These are phyloP conservation scores for Onychorhynchus coronatus DNA, from an alignment of 2,113 vertebrate species.

Conservation along the genomic window DNA sequence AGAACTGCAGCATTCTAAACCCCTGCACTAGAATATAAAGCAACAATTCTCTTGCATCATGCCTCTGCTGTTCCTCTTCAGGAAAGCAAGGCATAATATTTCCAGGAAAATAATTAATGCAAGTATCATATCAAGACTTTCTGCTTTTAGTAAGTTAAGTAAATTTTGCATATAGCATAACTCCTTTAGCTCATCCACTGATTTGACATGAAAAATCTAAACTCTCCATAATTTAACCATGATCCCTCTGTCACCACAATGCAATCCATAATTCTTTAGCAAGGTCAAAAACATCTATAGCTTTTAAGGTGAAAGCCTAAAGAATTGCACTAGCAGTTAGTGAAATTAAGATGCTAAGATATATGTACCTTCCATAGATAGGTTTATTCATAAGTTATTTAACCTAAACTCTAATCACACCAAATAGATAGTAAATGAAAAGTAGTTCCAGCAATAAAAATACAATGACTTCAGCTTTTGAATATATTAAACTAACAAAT, in stretches of 20 bases:
- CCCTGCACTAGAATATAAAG: background rate
- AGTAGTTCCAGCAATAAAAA: background rate
- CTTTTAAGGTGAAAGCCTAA: background rate
- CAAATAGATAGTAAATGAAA: background rate
- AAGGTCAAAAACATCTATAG: background rate
- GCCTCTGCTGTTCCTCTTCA: background rate
- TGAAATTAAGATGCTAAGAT: background rate
- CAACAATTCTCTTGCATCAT: background rate
- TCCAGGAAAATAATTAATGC: background rate
- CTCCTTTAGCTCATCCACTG: background rate
- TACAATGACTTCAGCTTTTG: constrained; percentile 5
- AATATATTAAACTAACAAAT: constrained; percentile 31
- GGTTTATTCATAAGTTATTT: background rate
- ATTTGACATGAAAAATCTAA: background rate
- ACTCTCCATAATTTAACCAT: background rate
- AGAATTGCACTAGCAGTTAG: background rate
- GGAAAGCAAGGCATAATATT: background rate
- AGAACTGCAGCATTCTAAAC: background rate
- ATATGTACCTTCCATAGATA: background rate
- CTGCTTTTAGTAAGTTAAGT: background rate
- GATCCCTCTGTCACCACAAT: background rate
- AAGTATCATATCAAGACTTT: background rate
- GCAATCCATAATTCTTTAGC: background rate
- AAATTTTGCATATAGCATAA: background rate
- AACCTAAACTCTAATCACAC: background rate